phyloP scores from a whole-genome alignment of 2,113 vertebrate species.

The Oncorhynchus clarkii region DNA sequence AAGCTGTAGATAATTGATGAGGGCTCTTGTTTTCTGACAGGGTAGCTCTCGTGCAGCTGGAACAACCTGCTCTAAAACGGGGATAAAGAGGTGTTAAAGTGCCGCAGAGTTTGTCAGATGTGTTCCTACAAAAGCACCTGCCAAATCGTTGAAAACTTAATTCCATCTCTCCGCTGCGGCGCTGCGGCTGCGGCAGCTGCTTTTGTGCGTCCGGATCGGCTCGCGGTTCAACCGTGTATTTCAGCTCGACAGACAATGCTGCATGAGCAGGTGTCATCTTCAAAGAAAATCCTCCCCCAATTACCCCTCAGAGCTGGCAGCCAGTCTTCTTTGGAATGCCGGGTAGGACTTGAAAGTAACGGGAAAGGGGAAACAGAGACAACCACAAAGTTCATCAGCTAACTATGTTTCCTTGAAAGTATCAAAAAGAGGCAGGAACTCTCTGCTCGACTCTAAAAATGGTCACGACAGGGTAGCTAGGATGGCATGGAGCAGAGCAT shows the following conservation, averaged over 20 bases:
- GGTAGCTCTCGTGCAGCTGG: slow-evolving; percentile 17
- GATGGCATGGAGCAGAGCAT: not conserved
- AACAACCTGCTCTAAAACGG: slow-evolving; percentile 35
- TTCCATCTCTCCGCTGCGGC: not conserved
- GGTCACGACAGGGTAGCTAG: too few species aligned
- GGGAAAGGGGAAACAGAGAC: not conserved
- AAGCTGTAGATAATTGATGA: slow-evolving; percentile 38
- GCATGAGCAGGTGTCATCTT: slow-evolving; percentile 50
- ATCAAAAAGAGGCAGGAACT: not conserved
- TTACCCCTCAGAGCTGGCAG: slow-evolving; percentile 28
- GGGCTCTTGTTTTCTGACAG: slow-evolving; percentile 32
- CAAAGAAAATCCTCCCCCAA: slow-evolving; percentile 48
- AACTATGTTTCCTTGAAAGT: not conserved
- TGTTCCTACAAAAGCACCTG: slow-evolving; percentile 37
- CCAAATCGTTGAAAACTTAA: not conserved
- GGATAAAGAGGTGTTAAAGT: slow-evolving; percentile 43
- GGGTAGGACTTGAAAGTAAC: slow-evolving; percentile 20
- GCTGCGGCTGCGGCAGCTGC: not conserved
- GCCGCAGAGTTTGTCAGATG: slow-evolving; percentile 43
- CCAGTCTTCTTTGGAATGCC: slow-evolving; percentile 12
- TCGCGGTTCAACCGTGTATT: slow-evolving; percentile 24
- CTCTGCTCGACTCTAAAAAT: not conserved
- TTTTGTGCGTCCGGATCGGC: too few species aligned
- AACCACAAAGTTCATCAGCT: slow-evolving; percentile 14
- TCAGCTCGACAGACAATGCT: slow-evolving; percentile 30